These are phyloP conservation scores for Brotogeris chrysoptera DNA, from an alignment of 2,797 vertebrate genomes.

Conservation along the genomic window DNA sequence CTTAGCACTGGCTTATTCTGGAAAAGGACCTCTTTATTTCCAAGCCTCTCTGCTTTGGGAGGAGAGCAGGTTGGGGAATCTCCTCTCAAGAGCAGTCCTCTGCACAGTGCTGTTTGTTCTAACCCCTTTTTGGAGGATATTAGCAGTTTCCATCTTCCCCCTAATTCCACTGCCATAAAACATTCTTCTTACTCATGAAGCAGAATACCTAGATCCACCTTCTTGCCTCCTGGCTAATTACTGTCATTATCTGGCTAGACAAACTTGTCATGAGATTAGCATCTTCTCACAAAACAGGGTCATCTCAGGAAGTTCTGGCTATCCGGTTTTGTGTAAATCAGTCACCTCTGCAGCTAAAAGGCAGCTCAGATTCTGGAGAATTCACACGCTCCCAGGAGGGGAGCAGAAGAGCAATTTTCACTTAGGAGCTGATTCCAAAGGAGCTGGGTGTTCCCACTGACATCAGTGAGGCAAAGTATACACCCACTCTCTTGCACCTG, in stretches of 20 bases:
- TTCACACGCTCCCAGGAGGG: conserved; percentile 17
- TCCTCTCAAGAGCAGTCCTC: background rate
- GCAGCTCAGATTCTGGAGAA: background rate
- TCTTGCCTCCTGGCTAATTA: conserved; percentile 57
- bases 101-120: background rate
- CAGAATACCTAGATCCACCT: conserved; percentile 51
- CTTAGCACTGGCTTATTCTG: background rate
- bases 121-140: background rate
- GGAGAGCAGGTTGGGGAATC: background rate
- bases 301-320: conserved; percentile 46
- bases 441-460: background rate
- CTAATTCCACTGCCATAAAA: conserved; percentile 50
- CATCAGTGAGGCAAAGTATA: background rate
- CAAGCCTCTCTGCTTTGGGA: accelerated
- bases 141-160: conserved; percentile 28
- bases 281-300: conserved; percentile 51
- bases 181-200: conserved; percentile 44
- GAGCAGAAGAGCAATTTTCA: conserved; percentile 13
- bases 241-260: conserved; percentile 65
- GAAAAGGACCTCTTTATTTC: background rate
- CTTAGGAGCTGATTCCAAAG: background rate
- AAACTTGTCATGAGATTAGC: conserved; percentile 44
- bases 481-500: background rate
- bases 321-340: conserved; percentile 46
- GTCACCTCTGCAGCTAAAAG: conserved; percentile 36